Conservation (phyloP, 2,797 vertebrate species). For the Fringilla coelebs region DNA sequence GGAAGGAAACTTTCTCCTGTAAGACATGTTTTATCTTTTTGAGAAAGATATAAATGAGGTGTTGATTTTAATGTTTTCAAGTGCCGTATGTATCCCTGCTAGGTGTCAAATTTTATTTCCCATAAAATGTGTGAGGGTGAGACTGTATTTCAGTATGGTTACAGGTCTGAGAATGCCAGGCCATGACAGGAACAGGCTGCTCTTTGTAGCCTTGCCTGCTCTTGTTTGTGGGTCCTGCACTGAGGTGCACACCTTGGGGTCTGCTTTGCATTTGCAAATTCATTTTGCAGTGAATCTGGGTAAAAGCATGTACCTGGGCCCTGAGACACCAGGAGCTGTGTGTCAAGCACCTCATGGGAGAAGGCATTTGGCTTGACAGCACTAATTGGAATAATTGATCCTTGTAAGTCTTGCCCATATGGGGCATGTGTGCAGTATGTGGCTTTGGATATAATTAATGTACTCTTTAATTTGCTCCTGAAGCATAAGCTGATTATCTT, state of each 20-base stretch:
- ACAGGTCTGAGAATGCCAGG: not conserved
- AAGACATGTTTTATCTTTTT: not conserved
- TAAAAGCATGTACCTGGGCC: not conserved
- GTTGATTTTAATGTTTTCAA: not conserved
- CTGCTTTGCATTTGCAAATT: not conserved
- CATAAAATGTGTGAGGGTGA: not conserved
- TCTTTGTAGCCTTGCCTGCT: accelerated
- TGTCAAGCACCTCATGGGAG: not conserved
- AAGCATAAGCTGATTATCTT: not conserved
- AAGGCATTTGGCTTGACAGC: not conserved
- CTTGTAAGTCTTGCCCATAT: not conserved
- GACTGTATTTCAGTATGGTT: not conserved
- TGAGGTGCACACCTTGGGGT: not conserved
- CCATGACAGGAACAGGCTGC: not conserved
- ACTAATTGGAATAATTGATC: not conserved
- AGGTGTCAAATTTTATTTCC: not conserved
- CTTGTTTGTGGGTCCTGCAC: accelerated
- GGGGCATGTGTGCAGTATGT: not conserved
- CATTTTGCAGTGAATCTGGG: not conserved
- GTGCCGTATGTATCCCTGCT: not conserved
- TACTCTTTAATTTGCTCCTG: not conserved
- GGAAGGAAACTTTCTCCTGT: not conserved
- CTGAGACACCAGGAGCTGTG: not conserved
- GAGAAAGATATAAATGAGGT: not conserved
- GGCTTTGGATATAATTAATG: not conserved